Conservation (phyloP, 2,797 vertebrate species). For the Betta splendens region DNA sequence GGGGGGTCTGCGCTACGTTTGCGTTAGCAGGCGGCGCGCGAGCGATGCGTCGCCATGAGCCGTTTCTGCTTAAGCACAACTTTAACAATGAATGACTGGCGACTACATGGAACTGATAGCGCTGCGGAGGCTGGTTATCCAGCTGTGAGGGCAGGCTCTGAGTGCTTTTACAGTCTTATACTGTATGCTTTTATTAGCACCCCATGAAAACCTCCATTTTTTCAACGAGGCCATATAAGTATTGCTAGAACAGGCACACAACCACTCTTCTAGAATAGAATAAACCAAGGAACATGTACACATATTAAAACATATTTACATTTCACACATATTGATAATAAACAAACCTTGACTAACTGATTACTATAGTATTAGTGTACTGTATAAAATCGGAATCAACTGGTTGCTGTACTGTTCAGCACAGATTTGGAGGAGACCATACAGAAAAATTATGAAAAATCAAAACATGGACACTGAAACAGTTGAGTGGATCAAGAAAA, state of each 20-base stretch:
- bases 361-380: too few relatives aligned
- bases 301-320: neutral
- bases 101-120: conserved; percentile 66
- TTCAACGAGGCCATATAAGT: too few relatives aligned
- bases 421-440: neutral
- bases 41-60: conserved; percentile 44
- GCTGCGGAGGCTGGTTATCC: conserved; percentile 52
- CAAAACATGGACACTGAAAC: too few relatives aligned
- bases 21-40: conserved; percentile 65
- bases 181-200: conserved; percentile 40
- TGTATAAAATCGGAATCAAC: neutral
- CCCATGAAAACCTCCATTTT: too few relatives aligned
- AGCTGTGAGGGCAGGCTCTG: conserved; percentile 48
- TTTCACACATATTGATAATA: neutral
- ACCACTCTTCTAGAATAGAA: too few relatives aligned
- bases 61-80: conserved; percentile 58
- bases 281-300: too few relatives aligned
- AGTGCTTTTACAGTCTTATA: conserved; percentile 35
- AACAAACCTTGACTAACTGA: neutral
- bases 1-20: conserved; percentile 71
- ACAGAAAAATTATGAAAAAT: too few relatives aligned
- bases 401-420: neutral
- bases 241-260: too few relatives aligned
- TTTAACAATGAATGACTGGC: conserved; percentile 65
- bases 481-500: too few relatives aligned